These are phyloP conservation scores for Poeciliopsis presidionis DNA, from an alignment of 2,797 vertebrate genomes.

Conservation along the genomic window DNA sequence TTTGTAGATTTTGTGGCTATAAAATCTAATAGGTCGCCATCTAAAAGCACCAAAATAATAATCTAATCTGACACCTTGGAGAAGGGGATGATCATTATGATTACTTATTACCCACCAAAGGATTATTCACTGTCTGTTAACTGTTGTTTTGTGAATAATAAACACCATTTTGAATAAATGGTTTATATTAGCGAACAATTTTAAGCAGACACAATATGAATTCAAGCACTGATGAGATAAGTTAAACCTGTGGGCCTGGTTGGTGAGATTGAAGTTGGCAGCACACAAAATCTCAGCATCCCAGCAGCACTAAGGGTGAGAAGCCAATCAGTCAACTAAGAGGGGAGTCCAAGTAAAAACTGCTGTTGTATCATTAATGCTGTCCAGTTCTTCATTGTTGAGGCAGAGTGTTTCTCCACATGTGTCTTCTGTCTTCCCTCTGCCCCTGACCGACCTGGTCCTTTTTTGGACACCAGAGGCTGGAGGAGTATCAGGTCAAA, in stretches of 20 bases:
- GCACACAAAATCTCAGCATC: constrained; percentile 25
- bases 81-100: neutral
- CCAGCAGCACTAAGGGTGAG: constrained; percentile 57
- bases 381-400: constrained; percentile 44
- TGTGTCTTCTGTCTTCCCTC: constrained; percentile 51
- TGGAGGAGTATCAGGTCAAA: constrained; percentile 57
- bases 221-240: constrained; percentile 37
- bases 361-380: constrained; percentile 67
- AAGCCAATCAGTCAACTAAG: constrained; percentile 65
- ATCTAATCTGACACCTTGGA: neutral
- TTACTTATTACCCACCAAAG: neutral
- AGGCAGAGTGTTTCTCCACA: constrained; percentile 46
- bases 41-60: neutral
- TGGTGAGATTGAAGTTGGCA: constrained; percentile 57
- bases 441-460: constrained; percentile 40
- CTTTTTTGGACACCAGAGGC: constrained; percentile 52
- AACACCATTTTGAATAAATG: neutral
- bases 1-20: neutral
- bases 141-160: neutral
- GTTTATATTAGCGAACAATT: constrained; percentile 20
- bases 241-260: constrained; percentile 17
- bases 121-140: neutral
- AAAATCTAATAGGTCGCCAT: neutral
- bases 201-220: constrained; percentile 37
- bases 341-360: constrained; percentile 59